These are phyloP conservation scores for Homarus gammarus DNA, from an alignment of 2,888 invertebrate genomes.

Conservation along the genomic window DNA sequence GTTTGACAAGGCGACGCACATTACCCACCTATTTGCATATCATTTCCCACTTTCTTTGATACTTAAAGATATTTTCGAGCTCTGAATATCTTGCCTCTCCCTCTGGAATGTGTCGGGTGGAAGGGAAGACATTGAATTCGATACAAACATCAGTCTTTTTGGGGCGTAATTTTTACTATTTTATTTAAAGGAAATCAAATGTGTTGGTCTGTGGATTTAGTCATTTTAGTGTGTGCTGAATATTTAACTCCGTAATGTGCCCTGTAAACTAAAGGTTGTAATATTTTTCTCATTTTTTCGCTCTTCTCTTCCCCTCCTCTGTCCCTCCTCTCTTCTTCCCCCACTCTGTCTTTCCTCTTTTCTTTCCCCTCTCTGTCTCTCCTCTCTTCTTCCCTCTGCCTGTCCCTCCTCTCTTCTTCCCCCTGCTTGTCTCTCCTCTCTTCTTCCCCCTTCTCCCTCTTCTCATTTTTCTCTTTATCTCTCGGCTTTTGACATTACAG, in stretches of 20 bases:
- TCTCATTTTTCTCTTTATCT: no score
- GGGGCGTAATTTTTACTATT: neutral
- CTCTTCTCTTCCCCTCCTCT: constrained; percentile 8
- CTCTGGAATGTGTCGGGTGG: no score
- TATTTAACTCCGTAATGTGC: neutral
- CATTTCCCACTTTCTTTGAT: neutral
- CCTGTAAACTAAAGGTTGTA: neutral
- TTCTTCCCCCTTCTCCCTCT: neutral
- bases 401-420: neutral
- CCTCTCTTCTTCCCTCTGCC: neutral
- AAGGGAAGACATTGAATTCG: no score
- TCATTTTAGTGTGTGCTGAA: neutral
- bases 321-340: constrained; percentile 24
- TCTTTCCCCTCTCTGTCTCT: neutral
- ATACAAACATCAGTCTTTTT: no score
- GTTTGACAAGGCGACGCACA: no score
- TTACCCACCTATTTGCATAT: neutral
- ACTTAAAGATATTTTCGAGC: neutral
- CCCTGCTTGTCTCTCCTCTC: neutral
- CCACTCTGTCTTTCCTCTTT: neutral
- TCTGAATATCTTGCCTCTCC: neutral
- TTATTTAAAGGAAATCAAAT: no score
- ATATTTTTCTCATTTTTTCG: neutral
- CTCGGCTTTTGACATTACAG: no score
- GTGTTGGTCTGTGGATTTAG: no score